Evolutionary conservation across 2,888 invertebrate species (phyloP), one percentile per base, ranked within the genome.

Genomic region (Leptinotarsa peninsularis): DNA sequence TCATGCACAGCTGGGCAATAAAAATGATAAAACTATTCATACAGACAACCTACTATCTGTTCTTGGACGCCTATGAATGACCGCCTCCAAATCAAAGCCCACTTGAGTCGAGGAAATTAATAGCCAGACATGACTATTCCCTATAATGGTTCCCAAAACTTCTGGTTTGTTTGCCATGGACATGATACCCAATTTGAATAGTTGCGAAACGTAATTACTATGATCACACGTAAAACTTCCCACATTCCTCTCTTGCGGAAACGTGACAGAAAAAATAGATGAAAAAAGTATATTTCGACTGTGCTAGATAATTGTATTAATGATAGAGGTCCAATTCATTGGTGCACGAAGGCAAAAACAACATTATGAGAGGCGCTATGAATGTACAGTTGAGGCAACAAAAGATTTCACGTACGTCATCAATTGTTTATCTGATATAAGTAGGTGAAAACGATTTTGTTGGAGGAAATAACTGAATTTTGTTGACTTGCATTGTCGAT

Each of bases 291-390:
- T 17, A 33, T n/a, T 63, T 63, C 33, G 17, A 63, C 43, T 33
- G n/a, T 63, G 43, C 43, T n/a, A 63, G 17, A 43, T 63, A n/a
- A 63, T 43, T 63, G 63, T 15, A 63, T 63, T 63, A 33, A 63
- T 63, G 43, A 63, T 63, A 43, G 43, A 63, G 63, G 63, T 63
- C 10, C 10, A n/a, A n/a, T 7, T 63, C 43, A 43, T 33, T 63
- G 33, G 33, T 63, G 58, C 58, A 58, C 23, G 58, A 27, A 18
- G 63, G 43, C 43, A 43, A 43, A 63, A 63, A 33, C 10, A 63
- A n/a, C 23, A 63, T 63, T 33, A 63, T 33, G 17, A 0, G 33
- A 63, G 10, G 4, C n/a, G 15, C n/a, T n/a, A 43, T 63, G 33
- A 43, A 17, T 23, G 43, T 43, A 43, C 43, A 43, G 43, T 43